phyloP scores from a whole-genome alignment of 2,113 vertebrate species.

The Bungarus multicinctus region DNA sequence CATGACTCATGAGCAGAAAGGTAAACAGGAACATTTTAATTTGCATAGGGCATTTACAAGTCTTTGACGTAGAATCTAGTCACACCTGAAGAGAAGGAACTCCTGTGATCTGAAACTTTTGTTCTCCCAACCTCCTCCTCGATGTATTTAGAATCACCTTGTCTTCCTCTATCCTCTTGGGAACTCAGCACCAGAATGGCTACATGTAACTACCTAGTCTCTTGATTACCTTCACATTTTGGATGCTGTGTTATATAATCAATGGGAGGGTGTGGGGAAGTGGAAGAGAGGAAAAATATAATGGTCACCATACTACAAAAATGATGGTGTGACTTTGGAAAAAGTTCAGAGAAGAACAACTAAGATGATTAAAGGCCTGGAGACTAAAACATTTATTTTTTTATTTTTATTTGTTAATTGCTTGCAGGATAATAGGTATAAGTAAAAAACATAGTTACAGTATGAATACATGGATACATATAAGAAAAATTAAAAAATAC shows the following conservation, averaged over 20 bases:
- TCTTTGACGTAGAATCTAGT: background rate
- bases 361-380: too few species aligned
- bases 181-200: background rate
- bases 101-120: background rate
- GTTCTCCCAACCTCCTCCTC: background rate
- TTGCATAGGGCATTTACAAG: background rate
- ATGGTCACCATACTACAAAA: too few species aligned
- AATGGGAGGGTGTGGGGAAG: background rate
- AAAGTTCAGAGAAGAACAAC: too few species aligned
- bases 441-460: too few species aligned
- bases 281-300: background rate
- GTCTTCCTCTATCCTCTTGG: background rate
- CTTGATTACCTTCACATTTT: background rate
- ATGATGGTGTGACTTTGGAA: too few species aligned
- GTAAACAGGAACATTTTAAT: background rate
- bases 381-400: too few species aligned
- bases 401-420: too few species aligned
- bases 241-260: slow-evolving; percentile 2
- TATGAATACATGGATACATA: too few species aligned
- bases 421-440: too few species aligned
- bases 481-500: too few species aligned
- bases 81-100: background rate
- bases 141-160: background rate
- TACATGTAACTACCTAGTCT: slow-evolving; percentile 2
- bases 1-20: background rate